phyloP scores from a whole-genome alignment of 2,888 invertebrate genomes.

The Phytoseiulus persimilis region DNA sequence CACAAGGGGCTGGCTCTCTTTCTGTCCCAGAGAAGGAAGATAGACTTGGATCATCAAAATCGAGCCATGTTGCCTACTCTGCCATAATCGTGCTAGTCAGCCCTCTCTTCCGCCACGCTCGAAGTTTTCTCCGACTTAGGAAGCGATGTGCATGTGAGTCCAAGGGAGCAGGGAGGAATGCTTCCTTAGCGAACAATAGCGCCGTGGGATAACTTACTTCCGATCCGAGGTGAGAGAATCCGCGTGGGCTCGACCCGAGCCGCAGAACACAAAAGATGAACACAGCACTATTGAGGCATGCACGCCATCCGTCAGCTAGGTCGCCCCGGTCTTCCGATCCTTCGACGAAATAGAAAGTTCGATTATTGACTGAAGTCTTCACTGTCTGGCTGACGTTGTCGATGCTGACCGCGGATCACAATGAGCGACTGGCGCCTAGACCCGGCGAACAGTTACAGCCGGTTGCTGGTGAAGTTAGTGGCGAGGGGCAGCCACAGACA shows the following conservation, averaged over 20 bases:
- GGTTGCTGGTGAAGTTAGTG: neutral
- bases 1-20: no score
- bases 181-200: no score
- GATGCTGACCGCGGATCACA: neutral
- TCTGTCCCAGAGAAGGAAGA: no score
- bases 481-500: neutral
- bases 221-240: neutral
- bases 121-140: no score
- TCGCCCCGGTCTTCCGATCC: neutral
- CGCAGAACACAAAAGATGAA: neutral
- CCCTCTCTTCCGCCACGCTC: no score
- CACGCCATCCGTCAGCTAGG: neutral
- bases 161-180: no score
- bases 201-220: no score
- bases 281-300: neutral
- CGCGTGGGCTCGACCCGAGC: neutral
- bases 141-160: no score
- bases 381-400: neutral
- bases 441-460: conserved; percentile 5
- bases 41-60: no score
- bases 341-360: neutral
- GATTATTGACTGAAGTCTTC: neutral
- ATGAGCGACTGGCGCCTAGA: conserved; percentile 5
- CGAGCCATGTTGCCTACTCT: no score
- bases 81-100: no score